These are phyloP conservation scores for Lacanobia oleracea DNA, from an alignment of 2,888 invertebrate genomes.

Conservation along the genomic window DNA sequence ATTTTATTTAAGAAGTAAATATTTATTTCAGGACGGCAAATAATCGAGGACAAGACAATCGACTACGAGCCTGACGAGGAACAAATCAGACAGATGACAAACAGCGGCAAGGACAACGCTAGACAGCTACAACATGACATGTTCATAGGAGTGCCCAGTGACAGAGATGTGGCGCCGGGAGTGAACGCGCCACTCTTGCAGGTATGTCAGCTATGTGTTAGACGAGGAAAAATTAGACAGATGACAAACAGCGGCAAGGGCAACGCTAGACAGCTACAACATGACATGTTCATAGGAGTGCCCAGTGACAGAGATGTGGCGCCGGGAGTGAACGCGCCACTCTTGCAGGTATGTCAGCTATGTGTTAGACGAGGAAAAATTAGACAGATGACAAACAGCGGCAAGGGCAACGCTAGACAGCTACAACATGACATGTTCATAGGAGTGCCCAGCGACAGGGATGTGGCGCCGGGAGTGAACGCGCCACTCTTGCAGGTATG, in stretches of 20 bases:
- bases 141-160: conserved; percentile 68
- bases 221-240: conserved; percentile 82
- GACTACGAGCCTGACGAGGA: conserved; percentile 84
- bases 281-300: conserved; percentile 65
- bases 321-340: conserved; percentile 82
- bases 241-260: conserved; percentile 69
- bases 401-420: conserved; percentile 41
- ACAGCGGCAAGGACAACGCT: conserved; percentile 44
- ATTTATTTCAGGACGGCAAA: conserved; percentile 80
- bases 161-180: conserved; percentile 84
- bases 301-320: conserved; percentile 80
- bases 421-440: conserved; percentile 63
- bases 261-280: conserved; percentile 51
- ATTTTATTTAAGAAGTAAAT: no score
- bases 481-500: conserved; percentile 69
- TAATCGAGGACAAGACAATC: conserved; percentile 83
- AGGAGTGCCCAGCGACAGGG: conserved; percentile 74
- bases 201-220: conserved; percentile 66
- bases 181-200: conserved; percentile 82
- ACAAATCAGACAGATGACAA: conserved; percentile 77
- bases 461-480: conserved; percentile 75
- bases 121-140: conserved; percentile 60
- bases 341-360: conserved; percentile 82
- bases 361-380: conserved; percentile 80
- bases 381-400: conserved; percentile 73